Conservation (phyloP, 2,888 invertebrate genomes). For the Smittia sp. region DNA sequence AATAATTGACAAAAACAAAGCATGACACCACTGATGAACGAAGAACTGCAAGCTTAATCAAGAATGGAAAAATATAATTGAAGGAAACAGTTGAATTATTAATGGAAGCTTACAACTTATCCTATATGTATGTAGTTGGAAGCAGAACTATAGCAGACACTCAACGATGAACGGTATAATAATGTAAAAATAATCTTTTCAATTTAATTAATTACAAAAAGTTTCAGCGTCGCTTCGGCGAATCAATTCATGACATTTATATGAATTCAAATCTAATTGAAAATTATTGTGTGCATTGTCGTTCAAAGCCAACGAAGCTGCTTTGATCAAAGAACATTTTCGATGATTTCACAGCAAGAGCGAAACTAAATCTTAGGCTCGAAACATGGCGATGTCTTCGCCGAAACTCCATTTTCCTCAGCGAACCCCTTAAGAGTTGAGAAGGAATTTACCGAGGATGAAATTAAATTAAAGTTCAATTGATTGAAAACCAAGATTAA, state of each 20-base stretch:
- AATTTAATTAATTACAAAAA: constrained; percentile 3
- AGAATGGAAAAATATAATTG: neutral
- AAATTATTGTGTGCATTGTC: neutral
- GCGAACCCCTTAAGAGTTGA: neutral
- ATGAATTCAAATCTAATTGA: neutral
- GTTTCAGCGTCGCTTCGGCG: neutral
- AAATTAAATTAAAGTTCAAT: constrained; percentile 38
- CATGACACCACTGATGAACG: too few relatives aligned
- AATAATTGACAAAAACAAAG: too few relatives aligned
- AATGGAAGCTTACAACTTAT: neutral
- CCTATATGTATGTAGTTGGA: too few relatives aligned
- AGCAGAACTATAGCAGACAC: too few relatives aligned
- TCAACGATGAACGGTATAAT: neutral
- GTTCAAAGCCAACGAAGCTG: neutral
- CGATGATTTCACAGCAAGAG: too few relatives aligned
- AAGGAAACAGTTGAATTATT: constrained; percentile 33
- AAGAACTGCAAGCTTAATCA: too few relatives aligned
- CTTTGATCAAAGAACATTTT: too few relatives aligned
- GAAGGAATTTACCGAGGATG: neutral
- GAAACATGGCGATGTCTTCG: neutral
- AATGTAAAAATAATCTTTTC: neutral
- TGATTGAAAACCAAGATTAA: constrained; percentile 37
- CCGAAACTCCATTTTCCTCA: constrained; percentile 7
- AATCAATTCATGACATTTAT: neutral
- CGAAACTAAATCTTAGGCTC: neutral